A percentile compares a stretch with the other conserved stretches of the same genome.
Conservation (phyloP, 2,888 invertebrate species). For the Plagiodera versicolora region DNA sequence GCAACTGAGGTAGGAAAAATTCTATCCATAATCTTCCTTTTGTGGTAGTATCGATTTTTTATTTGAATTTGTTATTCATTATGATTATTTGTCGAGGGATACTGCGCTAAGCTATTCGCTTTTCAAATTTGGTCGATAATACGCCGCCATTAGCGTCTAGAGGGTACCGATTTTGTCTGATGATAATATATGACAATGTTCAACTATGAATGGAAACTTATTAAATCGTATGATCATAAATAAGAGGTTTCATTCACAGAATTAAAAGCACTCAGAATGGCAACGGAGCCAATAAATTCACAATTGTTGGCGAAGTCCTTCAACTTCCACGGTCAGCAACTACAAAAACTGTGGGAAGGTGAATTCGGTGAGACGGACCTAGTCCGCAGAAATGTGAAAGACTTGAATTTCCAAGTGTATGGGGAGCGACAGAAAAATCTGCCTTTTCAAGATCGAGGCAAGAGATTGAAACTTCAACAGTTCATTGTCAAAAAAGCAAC, state of each 20-base stretch:
- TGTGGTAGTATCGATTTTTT: neutral
- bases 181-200: too few relatives aligned
- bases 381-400: conserved; percentile 62
- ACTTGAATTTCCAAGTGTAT: conserved; percentile 73
- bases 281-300: conserved; percentile 58
- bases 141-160: neutral
- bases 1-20: neutral
- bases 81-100: neutral
- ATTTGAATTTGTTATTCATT: neutral
- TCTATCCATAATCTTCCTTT: neutral
- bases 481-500: conserved; percentile 85
- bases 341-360: conserved; percentile 86
- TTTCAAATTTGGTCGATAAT: neutral
- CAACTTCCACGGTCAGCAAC: conserved; percentile 84
- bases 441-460: conserved; percentile 81
- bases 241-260: neutral
- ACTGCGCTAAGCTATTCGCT: neutral
- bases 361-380: conserved; percentile 80
- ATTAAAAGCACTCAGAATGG: conserved; percentile 23
- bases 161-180: neutral
- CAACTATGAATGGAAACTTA: too few relatives aligned
- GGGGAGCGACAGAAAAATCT: conserved; percentile 78
- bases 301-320: conserved; percentile 70
- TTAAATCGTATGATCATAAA: neutral
- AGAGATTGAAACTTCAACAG: conserved; percentile 80